Conservation (phyloP, 2,888 invertebrate genomes). For the Cremastinae sp. region DNA sequence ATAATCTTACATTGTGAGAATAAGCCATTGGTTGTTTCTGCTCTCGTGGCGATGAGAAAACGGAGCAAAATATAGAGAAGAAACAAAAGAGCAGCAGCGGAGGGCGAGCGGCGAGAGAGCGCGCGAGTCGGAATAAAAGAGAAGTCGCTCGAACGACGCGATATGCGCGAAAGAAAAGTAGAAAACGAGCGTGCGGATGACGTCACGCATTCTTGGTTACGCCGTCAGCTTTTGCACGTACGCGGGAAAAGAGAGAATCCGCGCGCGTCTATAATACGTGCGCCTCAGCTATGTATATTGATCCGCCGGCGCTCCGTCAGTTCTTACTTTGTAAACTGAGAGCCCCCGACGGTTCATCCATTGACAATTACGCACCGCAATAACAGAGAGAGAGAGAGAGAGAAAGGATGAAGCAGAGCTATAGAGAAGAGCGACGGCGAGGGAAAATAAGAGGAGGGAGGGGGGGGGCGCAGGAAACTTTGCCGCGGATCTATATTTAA, state of each 20-base stretch:
- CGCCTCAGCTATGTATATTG: background rate
- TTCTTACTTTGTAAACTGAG: slow-evolving; percentile 53
- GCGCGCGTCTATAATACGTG: slow-evolving; percentile 16
- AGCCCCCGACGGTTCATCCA: slow-evolving; percentile 34
- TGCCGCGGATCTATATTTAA: slow-evolving; percentile 11
- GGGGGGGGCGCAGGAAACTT: background rate
- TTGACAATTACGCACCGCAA: slow-evolving; percentile 7
- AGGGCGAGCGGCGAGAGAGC: background rate
- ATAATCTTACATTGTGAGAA: slow-evolving; percentile 4
- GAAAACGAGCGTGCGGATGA: slow-evolving; percentile 42
- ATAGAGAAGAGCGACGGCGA: too few species aligned
- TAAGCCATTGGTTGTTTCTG: background rate
- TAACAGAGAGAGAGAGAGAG: background rate
- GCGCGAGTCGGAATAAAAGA: background rate
- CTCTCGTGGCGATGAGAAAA: slow-evolving; percentile 3
- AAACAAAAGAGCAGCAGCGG: background rate
- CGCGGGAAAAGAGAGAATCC: slow-evolving; percentile 1
- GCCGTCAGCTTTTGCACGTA: slow-evolving; percentile 34
- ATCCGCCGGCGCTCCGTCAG: slow-evolving; percentile 39
- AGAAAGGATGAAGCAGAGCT: too few species aligned
- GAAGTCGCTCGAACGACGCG: background rate
- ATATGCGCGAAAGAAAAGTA: too few species aligned
- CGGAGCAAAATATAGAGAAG: slow-evolving; percentile 1
- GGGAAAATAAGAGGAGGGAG: too few species aligned
- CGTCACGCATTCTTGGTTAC: slow-evolving; percentile 62